A percentile compares a stretch with the other conserved stretches of the same genome.
Conservation (phyloP, 2,113 vertebrate genomes). For the Formicarius rufipectus region DNA sequence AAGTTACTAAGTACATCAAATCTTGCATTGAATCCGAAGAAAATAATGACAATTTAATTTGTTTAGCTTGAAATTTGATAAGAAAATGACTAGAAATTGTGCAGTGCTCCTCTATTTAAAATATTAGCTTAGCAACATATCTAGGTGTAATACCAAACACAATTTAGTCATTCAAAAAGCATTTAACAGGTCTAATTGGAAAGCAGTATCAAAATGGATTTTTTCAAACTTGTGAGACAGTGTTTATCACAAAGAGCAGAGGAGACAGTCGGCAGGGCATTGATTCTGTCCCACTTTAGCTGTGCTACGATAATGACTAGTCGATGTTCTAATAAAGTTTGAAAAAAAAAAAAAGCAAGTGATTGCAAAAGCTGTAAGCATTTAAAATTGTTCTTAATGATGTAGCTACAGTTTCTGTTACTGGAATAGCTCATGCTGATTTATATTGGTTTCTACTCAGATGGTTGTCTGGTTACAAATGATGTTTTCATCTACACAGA, state of each 20-base stretch:
- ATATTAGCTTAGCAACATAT: slow-evolving; percentile 29
- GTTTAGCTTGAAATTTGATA: slow-evolving; percentile 11
- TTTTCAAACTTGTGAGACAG: slow-evolving; percentile 60
- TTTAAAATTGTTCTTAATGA: slow-evolving; percentile 57
- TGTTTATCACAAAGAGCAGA: slow-evolving; percentile 65
- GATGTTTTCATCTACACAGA: slow-evolving; percentile 16
- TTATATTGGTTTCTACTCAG: slow-evolving; percentile 33
- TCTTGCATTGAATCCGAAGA: neutral
- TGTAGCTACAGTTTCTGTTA: slow-evolving; percentile 1
- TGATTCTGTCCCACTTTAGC: slow-evolving; percentile 60
- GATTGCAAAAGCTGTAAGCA: slow-evolving; percentile 42
- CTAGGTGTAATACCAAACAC: slow-evolving; percentile 41
- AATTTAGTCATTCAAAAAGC: slow-evolving; percentile 36
- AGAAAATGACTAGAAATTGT: slow-evolving; percentile 2
- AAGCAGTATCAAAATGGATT: slow-evolving; percentile 72
- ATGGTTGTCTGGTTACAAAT: slow-evolving; percentile 44
- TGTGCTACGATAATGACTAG: slow-evolving; percentile 22
- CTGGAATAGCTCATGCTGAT: slow-evolving; percentile 47
- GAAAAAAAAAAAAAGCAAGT: slow-evolving; percentile 57
- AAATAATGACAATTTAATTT: slow-evolving; percentile 48
- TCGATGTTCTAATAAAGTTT: slow-evolving; percentile 63
- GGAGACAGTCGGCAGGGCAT: slow-evolving; percentile 54
- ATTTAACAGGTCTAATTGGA: slow-evolving; percentile 68
- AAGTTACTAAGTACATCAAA: slow-evolving; percentile 21
- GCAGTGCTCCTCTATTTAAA: neutral